Base-by-base conservation (phyloP, 2,797 vertebrate genomes). In the Sebastes nivosus region DNA sequence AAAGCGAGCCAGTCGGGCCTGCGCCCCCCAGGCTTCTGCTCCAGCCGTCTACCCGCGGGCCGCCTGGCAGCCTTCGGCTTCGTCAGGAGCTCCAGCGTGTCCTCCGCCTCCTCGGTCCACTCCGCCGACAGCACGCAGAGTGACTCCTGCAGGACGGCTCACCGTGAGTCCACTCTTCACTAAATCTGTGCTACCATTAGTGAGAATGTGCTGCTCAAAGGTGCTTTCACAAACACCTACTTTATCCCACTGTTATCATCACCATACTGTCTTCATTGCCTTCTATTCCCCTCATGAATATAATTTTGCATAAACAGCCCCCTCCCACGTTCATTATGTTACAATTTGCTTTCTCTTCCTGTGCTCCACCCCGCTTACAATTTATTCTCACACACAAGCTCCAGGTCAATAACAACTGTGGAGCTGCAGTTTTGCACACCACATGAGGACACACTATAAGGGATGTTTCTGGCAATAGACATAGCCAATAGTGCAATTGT, bases 31-130 rank as follows among this genome's bases (percentile, higher is more conserved):
- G 97, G 97, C n/a, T 95, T 86, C 83, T 90, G 79, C 80, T 97
- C 98, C 83, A 97, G 96, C 0, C 96, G 98, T 1, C 89, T 97
- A 67, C 97, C 97, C 0, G 95, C 97, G 0, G 95, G 97, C 32
- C 98, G 98, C 32, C 94, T 99, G 87, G 96, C 97, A 0, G 96
- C 97, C 0, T 98, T 99, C 29, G 97, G 98, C 66, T 99, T 99
- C 10, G 96, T 99, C 79, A 95, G 98, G 80, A 99, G 97, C 87
- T 98, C 98, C 86, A 99, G 98, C 0, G 96, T 98, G 52, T 98
- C 98, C 8, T 99, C 98, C 0, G 97, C 96, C 32, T 96, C 98
- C 88, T 99, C 98, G 52, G 97, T 95, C 84, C 97, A 98, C 80
- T 97, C 98, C 0, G 95, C 84, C 0, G 97, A 99, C 91, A 98